Conservation (phyloP, 92 coral and sea anemone species). For the Epizoanthus ramosus region DNA sequence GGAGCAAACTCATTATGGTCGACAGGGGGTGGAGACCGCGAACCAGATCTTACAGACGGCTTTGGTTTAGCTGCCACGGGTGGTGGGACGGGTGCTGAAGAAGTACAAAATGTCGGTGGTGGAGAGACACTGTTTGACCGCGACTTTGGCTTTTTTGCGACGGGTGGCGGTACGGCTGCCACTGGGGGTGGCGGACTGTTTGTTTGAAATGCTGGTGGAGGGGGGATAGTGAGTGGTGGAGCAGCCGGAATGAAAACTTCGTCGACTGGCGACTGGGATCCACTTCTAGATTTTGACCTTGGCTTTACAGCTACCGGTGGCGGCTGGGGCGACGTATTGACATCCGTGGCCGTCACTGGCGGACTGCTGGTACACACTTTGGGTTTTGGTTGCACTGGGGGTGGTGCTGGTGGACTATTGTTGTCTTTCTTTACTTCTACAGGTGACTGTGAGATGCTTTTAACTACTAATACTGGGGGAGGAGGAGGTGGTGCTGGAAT, state of each 20-base stretch:
- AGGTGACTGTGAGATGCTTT: slow-evolving; percentile 38
- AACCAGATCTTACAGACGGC: neutral
- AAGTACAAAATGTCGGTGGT: neutral
- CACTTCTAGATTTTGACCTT: slow-evolving; percentile 42
- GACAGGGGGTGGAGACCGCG: slow-evolving; percentile 13
- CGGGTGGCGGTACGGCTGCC: slow-evolving; percentile 22
- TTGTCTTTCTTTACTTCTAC: neutral
- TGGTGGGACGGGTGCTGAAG: neutral
- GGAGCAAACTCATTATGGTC: slow-evolving; percentile 26
- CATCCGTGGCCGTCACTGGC: slow-evolving; percentile 14
- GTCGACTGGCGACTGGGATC: slow-evolving; percentile 47
- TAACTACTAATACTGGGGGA: slow-evolving; percentile 3
- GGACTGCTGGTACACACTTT: slow-evolving; percentile 43
- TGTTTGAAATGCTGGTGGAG: slow-evolving; percentile 32
- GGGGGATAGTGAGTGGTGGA: slow-evolving; percentile 4
- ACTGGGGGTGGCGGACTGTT: neutral
- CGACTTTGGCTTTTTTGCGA: slow-evolving; percentile 37
- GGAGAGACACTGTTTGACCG: slow-evolving; percentile 15
- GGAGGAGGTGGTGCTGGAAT: slow-evolving; percentile 44
- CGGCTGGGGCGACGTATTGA: slow-evolving; percentile 49
- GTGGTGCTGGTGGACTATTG: slow-evolving; percentile 59
- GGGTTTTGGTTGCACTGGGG: slow-evolving; percentile 68
- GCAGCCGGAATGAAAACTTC: slow-evolving; percentile 29
- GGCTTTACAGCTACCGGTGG: slow-evolving; percentile 73
- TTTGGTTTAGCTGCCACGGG: slow-evolving; percentile 40